Percentiles rank a stretch among this genome's conserved stretches.
phyloP scores from a whole-genome alignment of 2,113 vertebrate species.

The Gymnogyps californianus region DNA sequence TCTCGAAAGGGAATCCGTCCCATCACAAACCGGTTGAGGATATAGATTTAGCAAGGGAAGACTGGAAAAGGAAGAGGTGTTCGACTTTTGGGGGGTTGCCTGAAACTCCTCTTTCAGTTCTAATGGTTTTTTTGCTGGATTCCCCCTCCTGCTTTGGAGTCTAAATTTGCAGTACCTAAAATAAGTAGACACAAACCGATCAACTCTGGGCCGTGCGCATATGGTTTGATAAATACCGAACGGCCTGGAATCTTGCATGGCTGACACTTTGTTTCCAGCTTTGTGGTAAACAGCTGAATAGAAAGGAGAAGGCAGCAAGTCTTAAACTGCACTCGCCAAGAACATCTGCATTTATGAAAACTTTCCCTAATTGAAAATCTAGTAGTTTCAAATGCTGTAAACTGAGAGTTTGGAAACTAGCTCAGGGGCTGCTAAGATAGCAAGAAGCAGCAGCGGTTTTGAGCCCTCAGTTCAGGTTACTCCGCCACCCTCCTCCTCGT shows the following conservation, averaged over 20 bases:
- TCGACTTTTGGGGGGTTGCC: neutral
- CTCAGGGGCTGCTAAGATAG: conserved; percentile 6
- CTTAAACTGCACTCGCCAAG: neutral
- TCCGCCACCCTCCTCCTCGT: neutral
- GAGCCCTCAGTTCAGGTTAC: neutral
- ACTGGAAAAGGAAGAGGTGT: neutral
- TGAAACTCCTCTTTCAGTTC: neutral
- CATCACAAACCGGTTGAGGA: neutral
- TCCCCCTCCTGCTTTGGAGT: neutral
- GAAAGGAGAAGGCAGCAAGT: conserved; percentile 14
- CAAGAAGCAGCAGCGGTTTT: neutral
- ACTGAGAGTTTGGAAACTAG: conserved; percentile 10
- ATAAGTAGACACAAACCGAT: neutral
- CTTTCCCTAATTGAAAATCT: conserved; percentile 50
- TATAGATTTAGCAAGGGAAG: neutral
- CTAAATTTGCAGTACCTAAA: neutral
- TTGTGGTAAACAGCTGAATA: conserved; percentile 37
- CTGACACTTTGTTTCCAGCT: conserved; percentile 5
- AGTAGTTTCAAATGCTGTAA: conserved; percentile 40
- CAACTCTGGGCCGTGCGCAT: neutral
- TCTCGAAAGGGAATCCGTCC: neutral
- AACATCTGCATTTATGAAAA: conserved; percentile 43
- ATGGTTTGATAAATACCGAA: neutral
- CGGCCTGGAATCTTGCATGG: neutral
- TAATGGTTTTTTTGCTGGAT: neutral